Evolutionary conservation across 2,113 vertebrate genomes (phyloP), one percentile per base, ranked within the genome.

Genomic region (Sapayoa aenigma): DNA sequence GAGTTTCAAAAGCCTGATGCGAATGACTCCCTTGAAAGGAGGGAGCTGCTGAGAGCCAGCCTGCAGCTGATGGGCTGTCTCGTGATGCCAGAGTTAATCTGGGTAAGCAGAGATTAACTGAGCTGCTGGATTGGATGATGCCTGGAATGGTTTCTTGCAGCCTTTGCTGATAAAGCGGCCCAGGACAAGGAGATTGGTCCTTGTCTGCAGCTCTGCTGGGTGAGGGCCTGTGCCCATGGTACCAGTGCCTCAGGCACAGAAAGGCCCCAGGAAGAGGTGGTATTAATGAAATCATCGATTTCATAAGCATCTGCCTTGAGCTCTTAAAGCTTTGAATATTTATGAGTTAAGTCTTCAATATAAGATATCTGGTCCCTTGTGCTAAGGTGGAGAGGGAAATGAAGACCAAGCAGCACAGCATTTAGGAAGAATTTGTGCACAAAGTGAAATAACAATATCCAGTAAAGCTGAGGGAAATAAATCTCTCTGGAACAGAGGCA

Each of bases 121-220:
- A 92, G 80, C 74, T 91, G 83, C 88, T 92, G 84, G 49, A 42
- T 37, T 72, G 77, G 80, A 93, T 84, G 84, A 78, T 65, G 73
- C 80, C 73, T 90, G 58, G 31, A 78, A 58, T 87, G 37, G 31
- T 41, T 90, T 74, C 59, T 21, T 84, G 47, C 42, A 80, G 65
- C 19, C 79, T 44, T 71, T 33, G 41, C 31, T 73, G 63, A 73
- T 62, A 79, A 94, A 88, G 56, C 69, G 76, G 39, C 31, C 25
- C 14, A 31, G 71, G 69, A 28, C 23, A 65, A 11, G 4, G 44
- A 76, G n/a, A 50, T 1, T 16, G 9, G 37, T 78, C 65, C 56
- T 87, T 46, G 47, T 44, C 66, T 84, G 47, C 39, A 91, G 50
- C 49, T 86, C 67, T 92, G 71, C 33, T 83, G 77, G 22, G 41